phyloP scores from a whole-genome alignment of 1,140 invertebrate genomes.

The Babylonia areolata region DNA sequence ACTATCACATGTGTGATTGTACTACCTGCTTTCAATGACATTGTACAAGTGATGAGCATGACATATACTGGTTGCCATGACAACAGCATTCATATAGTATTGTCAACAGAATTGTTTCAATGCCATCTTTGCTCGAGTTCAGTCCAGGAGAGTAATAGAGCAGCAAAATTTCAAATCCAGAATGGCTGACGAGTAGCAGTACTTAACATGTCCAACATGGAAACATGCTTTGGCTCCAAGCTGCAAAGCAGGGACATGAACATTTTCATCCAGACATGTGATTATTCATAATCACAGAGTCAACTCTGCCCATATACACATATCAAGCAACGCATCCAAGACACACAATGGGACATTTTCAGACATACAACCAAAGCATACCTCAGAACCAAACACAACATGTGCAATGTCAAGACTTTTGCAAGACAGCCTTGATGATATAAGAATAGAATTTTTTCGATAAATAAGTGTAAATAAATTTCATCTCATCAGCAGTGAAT shows the following conservation, averaged over 20 bases:
- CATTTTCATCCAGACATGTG: not conserved
- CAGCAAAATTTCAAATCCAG: constrained; percentile 21
- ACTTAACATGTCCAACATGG: not conserved
- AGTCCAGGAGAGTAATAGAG: not conserved
- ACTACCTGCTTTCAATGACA: not conserved
- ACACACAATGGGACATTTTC: not conserved
- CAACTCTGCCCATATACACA: not conserved
- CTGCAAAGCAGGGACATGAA: not conserved
- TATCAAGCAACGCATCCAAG: not conserved
- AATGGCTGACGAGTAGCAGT: constrained; percentile 7
- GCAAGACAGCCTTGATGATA: constrained; percentile 14
- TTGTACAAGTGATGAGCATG: not conserved
- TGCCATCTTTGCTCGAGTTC: not conserved
- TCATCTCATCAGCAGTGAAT: constrained; percentile 37
- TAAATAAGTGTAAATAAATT: constrained; percentile 38
- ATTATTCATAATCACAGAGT: not conserved
- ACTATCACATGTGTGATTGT: not conserved
- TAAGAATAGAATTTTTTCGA: constrained; percentile 40
- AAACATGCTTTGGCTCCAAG: not conserved
- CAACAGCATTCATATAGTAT: not conserved
- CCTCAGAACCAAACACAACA: not conserved
- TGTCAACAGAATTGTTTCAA: not conserved
- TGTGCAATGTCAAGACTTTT: not conserved
- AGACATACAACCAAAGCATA: constrained; percentile 18
- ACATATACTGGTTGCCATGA: constrained; percentile 21